phyloP scores from a whole-genome alignment of 2,113 vertebrate species.

The Strix uralensis region DNA sequence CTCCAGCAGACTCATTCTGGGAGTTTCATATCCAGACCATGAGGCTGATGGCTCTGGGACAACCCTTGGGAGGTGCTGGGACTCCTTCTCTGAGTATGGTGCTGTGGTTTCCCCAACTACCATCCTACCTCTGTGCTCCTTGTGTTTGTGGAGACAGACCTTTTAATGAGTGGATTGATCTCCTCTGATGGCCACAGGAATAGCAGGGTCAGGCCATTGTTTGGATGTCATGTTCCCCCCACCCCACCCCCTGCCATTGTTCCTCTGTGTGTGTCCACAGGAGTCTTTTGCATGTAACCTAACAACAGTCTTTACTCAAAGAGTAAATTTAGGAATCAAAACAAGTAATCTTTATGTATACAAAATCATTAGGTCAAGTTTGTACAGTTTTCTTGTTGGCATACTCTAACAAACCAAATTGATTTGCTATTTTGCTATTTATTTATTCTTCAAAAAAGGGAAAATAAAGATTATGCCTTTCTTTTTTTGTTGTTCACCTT shows the following conservation, averaged over 20 bases:
- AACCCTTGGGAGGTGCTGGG: not conserved
- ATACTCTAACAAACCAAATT: not conserved
- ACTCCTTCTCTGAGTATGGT: not conserved
- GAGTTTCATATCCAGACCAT: fast-evolving
- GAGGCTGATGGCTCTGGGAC: not conserved
- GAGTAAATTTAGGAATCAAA: not conserved
- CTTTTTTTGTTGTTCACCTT: not conserved
- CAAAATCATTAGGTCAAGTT: not conserved
- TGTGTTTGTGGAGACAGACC: not conserved
- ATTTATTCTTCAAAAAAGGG: not conserved
- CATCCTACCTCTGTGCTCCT: not conserved
- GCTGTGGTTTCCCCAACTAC: not conserved
- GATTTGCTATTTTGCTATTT: not conserved
- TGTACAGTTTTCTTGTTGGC: not conserved
- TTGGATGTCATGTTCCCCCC: not conserved
- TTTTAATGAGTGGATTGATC: not conserved
- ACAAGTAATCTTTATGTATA: not conserved
- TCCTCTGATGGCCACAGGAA: not conserved
- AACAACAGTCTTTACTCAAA: not conserved
- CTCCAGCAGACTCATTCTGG: not conserved
- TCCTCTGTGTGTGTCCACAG: not conserved
- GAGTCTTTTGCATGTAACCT: not conserved
- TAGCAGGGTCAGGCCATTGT: not conserved
- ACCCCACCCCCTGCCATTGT: too few species aligned
- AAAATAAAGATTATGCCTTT: not conserved